These are phyloP conservation scores for Teleopsis dalmanni DNA, from an alignment of 1,140 invertebrate species.

Conservation along the genomic window DNA sequence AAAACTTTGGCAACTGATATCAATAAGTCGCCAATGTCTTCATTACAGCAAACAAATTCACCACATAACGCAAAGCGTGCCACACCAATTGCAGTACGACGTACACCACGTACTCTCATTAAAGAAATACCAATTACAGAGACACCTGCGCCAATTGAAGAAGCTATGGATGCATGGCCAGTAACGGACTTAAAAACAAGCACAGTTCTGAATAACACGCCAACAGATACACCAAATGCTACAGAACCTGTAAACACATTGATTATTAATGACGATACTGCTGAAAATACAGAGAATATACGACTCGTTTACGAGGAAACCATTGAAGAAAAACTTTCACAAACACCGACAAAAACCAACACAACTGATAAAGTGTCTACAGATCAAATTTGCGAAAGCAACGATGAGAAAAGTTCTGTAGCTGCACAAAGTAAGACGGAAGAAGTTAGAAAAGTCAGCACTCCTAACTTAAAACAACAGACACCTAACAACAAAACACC, in stretches of 20 bases:
- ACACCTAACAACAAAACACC: conserved; percentile 49
- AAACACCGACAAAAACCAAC: too few species aligned
- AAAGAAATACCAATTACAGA: conserved; percentile 17
- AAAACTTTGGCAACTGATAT: not conserved
- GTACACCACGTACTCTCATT: conserved; percentile 27
- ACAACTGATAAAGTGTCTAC: conserved; percentile 5
- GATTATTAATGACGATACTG: conserved; percentile 42
- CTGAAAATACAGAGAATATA: conserved; percentile 54
- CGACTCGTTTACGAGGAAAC: conserved; percentile 58
- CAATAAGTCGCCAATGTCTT: not conserved
- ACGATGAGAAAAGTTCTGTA: not conserved
- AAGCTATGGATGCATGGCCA: conserved; percentile 51
- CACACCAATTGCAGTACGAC: conserved; percentile 34
- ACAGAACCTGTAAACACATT: not conserved
- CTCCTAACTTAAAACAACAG: conserved; percentile 22
- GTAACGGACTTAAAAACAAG: conserved; percentile 22
- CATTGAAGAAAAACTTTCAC: conserved; percentile 19
- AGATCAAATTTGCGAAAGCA: conserved; percentile 16
- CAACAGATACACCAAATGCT: not conserved
- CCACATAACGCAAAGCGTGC: conserved; percentile 21
- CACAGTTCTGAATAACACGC: not conserved
- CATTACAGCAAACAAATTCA: not conserved
- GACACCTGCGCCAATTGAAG: conserved; percentile 30
- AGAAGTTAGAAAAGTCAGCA: conserved; percentile 34
- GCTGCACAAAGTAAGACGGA: conserved; percentile 11